Evolutionary conservation across 2,113 vertebrate genomes (phyloP), one percentile per base, ranked within the genome.

Genomic region (Syngnathoides biaculeatus): DNA sequence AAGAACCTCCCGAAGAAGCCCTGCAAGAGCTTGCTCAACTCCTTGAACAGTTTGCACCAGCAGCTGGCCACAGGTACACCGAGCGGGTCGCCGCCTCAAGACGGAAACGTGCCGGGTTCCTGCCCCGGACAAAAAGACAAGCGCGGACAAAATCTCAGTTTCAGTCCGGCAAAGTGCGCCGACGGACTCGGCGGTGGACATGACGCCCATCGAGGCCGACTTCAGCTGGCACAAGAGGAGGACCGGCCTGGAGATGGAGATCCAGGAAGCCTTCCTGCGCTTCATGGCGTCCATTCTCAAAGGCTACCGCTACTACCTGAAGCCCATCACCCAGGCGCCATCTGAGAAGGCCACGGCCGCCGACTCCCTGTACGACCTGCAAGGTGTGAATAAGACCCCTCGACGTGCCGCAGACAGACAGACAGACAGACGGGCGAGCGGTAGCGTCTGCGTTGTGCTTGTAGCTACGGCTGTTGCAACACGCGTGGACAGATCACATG

Each of bases 1-100:
- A 99, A 99, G 67, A 95, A 95, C 63, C 94, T 99, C 79, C 97
- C 97, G 45, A 99, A 99, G 91, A 99, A 97, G 73, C 95, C 96
- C 0, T 92, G 95, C 87, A 98, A 98, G 90, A 94, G 73, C 84
- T 92, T 99, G 12, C 79, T 94, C 10, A 92, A 91, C 87, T 90
- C 91, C 10, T 91, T 98, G 71, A 92, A 82, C 90, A 96, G 94
- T 84, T 82, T 97, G 71, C 88, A 96, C 81, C 94, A 91, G 52
- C 96, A 95, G 73, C 90, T 98, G 55, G 90, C 87, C 84, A 89
- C 91, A 73, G 94, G 97, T 99, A 91, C 26, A 38, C n/a, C n/a
- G n/a, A n/a, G n/a, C n/a, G n/a, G n/a, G n/a, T n/a, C n/a, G n/a
- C n/a, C n/a, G n/a, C n/a, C n/a, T n/a, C n/a, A 81, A 84, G 39